Percentiles rank a stretch among this genome's conserved stretches.
phyloP scores from a whole-genome alignment of 2,113 vertebrate species.

The Galbula dea region DNA sequence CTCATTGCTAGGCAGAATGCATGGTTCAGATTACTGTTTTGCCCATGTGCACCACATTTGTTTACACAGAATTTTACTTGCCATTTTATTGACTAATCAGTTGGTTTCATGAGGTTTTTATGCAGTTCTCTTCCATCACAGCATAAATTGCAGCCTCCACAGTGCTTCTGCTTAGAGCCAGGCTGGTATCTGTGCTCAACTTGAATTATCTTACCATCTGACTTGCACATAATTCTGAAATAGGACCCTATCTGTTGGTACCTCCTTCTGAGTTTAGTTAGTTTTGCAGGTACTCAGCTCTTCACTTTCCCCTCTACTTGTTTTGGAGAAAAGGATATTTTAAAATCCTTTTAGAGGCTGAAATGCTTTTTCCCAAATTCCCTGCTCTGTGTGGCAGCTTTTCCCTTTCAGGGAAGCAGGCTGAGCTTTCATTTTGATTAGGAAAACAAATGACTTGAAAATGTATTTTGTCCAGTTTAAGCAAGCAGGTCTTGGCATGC shows the following conservation, averaged over 20 bases:
- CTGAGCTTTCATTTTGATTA: background rate
- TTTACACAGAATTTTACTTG: slow-evolving; percentile 40
- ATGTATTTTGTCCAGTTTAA: background rate
- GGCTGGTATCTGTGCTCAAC: background rate
- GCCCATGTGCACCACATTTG: background rate
- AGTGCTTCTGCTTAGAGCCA: background rate
- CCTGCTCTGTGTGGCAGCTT: background rate
- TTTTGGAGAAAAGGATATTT: background rate
- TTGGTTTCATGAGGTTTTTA: background rate
- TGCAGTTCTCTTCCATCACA: background rate
- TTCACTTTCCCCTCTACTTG: background rate
- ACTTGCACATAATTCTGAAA: background rate
- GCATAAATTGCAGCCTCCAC: background rate
- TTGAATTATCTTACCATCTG: background rate
- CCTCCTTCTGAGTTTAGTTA: background rate
- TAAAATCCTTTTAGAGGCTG: background rate
- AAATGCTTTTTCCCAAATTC: background rate
- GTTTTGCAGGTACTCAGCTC: background rate
- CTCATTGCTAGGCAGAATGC: slow-evolving; percentile 19
- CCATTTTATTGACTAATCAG: slow-evolving; percentile 45
- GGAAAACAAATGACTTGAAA: background rate
- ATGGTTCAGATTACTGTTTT: slow-evolving; percentile 20
- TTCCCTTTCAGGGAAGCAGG: background rate
- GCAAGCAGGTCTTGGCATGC: background rate
- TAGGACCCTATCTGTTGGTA: background rate